These are phyloP conservation scores for Tenodera sinensis DNA, from an alignment of 2,888 invertebrate genomes.

Conservation along the genomic window DNA sequence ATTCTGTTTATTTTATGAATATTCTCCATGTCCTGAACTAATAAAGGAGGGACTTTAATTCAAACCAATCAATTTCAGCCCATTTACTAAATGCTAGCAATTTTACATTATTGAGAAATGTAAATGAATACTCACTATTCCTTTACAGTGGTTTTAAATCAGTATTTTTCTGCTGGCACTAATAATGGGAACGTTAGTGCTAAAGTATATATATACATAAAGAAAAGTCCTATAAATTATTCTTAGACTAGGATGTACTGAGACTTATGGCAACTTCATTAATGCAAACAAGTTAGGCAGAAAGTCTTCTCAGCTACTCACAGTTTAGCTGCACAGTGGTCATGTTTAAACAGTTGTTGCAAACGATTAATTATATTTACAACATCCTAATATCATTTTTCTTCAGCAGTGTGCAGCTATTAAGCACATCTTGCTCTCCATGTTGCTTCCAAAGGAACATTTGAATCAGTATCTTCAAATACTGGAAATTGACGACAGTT, in stretches of 20 bases:
- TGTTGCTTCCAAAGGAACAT: no score
- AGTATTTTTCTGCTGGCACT: neutral
- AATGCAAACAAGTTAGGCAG: neutral
- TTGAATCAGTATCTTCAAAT: no score
- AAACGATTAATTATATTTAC: no score
- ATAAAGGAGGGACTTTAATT: neutral
- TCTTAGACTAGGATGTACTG: neutral
- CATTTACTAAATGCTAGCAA: neutral
- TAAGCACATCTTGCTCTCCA: no score
- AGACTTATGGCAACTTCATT: slow-evolving; percentile 3
- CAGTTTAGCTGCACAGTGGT: neutral
- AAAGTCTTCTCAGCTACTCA: neutral
- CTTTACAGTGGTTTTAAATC: neutral
- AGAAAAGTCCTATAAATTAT: neutral
- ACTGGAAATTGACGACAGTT: no score
- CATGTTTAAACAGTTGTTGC: no score
- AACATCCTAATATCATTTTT: no score
- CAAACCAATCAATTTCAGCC: neutral
- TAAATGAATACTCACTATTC: neutral
- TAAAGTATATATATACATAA: neutral
- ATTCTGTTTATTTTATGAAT: neutral
- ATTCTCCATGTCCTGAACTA: neutral
- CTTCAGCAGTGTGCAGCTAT: no score
- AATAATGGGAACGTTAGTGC: neutral
- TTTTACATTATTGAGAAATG: neutral